Percentiles rank a stretch among this genome's conserved stretches.
These are phyloP conservation scores for Ophioderma brevispina DNA, from an alignment of 35 echinoderm and acorn worm genomes.

Conservation along the genomic window DNA sequence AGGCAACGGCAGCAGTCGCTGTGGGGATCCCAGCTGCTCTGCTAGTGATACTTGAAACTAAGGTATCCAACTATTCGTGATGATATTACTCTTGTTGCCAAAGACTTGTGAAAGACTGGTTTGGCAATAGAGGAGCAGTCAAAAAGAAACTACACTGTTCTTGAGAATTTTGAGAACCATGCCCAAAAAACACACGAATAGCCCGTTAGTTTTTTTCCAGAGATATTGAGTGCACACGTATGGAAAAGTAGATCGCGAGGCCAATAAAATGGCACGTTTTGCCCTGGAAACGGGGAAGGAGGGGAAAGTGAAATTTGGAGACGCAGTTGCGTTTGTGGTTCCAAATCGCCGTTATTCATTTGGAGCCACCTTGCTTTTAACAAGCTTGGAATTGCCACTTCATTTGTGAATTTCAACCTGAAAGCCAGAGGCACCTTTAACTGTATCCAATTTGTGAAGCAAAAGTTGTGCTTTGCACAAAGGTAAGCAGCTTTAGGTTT, in stretches of 20 bases:
- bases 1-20: no score
- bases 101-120: no score
- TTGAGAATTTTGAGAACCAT: slow-evolving; percentile 8
- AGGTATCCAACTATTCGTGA: no score
- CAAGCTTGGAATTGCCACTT: slow-evolving; percentile 40
- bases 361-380: slow-evolving; percentile 33
- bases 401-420: slow-evolving; percentile 54
- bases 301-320: neutral
- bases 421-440: slow-evolving; percentile 27
- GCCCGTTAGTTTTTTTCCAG: slow-evolving; percentile 23
- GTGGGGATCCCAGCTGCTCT: no score
- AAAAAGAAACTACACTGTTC: neutral
- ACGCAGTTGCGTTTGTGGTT: slow-evolving; percentile 48
- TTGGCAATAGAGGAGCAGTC: neutral
- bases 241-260: neutral
- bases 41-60: no score
- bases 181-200: slow-evolving; percentile 6
- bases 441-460: slow-evolving; percentile 48
- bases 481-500: no score
- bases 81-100: no score
- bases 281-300: neutral
- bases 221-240: slow-evolving; percentile 55
- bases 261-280: slow-evolving; percentile 33
- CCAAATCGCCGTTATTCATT: slow-evolving; percentile 31
- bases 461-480: slow-evolving; percentile 15